phyloP scores from a whole-genome alignment of 1,140 invertebrate species.

The Potamilus streckersoni region DNA sequence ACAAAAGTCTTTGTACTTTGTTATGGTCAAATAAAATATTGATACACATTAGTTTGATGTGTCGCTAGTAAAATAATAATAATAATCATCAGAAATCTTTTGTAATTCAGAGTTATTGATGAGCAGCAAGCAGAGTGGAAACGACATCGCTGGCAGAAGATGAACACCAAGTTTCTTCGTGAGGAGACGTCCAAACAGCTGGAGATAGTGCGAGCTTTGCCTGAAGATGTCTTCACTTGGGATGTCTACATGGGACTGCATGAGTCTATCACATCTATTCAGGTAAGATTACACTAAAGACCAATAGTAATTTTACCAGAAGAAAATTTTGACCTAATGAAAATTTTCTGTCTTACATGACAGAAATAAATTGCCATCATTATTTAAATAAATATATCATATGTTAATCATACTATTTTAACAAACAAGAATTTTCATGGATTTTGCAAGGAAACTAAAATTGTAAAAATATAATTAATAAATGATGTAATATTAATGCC shows the following conservation, averaged over 20 bases:
- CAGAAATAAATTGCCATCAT: too few species aligned
- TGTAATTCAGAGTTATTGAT: conserved; percentile 54
- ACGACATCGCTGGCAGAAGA: conserved; percentile 66
- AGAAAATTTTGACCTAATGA: too few species aligned
- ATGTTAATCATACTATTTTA: too few species aligned
- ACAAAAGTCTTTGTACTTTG: background rate
- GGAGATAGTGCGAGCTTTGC: conserved; percentile 58
- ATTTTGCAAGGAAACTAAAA: too few species aligned
- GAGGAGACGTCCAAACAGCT: conserved; percentile 66
- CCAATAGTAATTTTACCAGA: too few species aligned
- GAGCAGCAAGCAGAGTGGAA: conserved; percentile 67
- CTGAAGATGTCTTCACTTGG: conserved; percentile 63
- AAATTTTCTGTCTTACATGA: too few species aligned
- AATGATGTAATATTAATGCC: too few species aligned
- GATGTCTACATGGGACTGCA: conserved; percentile 64
- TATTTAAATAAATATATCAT: too few species aligned
- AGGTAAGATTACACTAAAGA: conserved; percentile 43
- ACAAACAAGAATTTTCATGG: too few species aligned
- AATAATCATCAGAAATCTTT: background rate
- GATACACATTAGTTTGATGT: background rate
- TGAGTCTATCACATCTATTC: conserved; percentile 64
- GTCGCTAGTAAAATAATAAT: background rate
- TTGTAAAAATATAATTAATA: too few species aligned
- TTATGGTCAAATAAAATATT: background rate
- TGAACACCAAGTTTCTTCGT: conserved; percentile 61